phyloP scores from a whole-genome alignment of 2,113 vertebrate genomes.

The Oncorhynchus tshawytscha region DNA sequence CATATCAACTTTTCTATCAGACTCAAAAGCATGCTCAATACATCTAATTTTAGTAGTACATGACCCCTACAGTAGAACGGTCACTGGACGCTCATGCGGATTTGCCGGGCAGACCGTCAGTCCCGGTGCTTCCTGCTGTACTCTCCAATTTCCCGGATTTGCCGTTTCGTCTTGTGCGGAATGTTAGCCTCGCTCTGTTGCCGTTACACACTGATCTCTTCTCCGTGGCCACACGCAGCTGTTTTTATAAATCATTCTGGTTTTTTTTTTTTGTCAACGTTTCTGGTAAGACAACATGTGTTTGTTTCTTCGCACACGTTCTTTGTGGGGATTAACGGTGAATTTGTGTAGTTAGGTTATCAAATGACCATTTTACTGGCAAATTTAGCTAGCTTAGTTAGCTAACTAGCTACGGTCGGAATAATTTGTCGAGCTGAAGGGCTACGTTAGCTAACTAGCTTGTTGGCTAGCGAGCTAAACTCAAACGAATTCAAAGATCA shows the following conservation, averaged over 20 bases:
- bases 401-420: not conserved
- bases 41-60: too few relatives aligned
- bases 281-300: slow-evolving; percentile 18
- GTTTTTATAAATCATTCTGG: not conserved
- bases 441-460: too few relatives aligned
- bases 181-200: not conserved
- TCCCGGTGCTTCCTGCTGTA: not conserved
- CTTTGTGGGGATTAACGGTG: not conserved
- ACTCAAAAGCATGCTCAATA: too few relatives aligned
- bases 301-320: not conserved
- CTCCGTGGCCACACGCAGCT: not conserved
- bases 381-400: not conserved
- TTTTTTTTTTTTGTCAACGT: slow-evolving; percentile 16
- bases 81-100: not conserved
- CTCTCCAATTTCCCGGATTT: not conserved
- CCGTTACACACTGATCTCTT: not conserved
- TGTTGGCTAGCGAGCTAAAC: too few relatives aligned
- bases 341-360: not conserved
- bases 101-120: not conserved
- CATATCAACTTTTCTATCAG: too few relatives aligned
- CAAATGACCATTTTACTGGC: not conserved
- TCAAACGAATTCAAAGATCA: too few relatives aligned
- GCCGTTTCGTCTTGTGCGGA: not conserved
- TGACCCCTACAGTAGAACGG: too few relatives aligned
- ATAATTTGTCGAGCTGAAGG: too few relatives aligned